Conservation (phyloP, 2,888 invertebrate genomes). For the Cloeon dipterum region DNA sequence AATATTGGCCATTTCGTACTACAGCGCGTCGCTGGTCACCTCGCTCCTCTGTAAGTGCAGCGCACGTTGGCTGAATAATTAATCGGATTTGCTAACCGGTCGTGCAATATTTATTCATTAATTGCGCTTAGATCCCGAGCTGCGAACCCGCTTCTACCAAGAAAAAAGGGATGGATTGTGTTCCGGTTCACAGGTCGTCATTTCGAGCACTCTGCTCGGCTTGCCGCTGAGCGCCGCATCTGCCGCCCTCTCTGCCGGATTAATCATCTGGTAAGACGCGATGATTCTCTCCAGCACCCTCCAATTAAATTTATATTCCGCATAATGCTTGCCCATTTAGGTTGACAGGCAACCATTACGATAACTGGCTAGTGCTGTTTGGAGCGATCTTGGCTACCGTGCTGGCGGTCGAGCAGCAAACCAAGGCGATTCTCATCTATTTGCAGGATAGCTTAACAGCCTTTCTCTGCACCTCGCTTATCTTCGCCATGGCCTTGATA, state of each 20-base stretch:
- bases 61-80: background rate
- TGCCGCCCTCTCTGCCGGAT: conserved; percentile 33
- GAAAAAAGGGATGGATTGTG: conserved; percentile 77
- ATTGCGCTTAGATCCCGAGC: conserved; percentile 40
- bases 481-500: conserved; percentile 37
- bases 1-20: conserved; percentile 39
- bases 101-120: background rate
- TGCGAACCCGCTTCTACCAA: conserved; percentile 79
- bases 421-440: conserved; percentile 57
- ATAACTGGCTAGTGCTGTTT: conserved; percentile 35
- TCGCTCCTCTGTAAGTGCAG: conserved; percentile 38
- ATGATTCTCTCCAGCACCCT: background rate
- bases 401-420: conserved; percentile 63
- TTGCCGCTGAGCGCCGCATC: conserved; percentile 63
- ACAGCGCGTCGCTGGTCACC: conserved; percentile 42
- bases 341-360: background rate
- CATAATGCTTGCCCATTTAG: too few relatives aligned
- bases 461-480: conserved; percentile 53
- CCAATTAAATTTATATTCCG: background rate
- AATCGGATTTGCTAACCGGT: background rate
- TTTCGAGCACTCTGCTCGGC: conserved; percentile 59
- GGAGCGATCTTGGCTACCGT: conserved; percentile 66
- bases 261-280: conserved; percentile 15
- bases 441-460: conserved; percentile 56
- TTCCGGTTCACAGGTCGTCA: conserved; percentile 58